Percentiles rank a stretch among this genome's conserved stretches.
Conservation (phyloP, 2,797 vertebrate genomes). For the Sciurus vulgaris region DNA sequence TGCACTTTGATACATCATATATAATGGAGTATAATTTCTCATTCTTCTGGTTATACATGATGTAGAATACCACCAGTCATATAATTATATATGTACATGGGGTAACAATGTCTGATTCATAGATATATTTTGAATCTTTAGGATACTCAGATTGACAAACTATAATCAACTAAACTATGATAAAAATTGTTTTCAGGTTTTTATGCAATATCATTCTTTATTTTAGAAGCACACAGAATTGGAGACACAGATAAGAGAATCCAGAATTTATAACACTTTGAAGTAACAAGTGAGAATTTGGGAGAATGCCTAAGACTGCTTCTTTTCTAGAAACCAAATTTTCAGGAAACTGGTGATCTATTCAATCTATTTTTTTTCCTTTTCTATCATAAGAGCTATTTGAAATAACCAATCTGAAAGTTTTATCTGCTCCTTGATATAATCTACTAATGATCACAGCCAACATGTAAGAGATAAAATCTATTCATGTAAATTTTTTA, state of each 20-base stretch:
- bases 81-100: too few species aligned
- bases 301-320: background rate
- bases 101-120: background rate
- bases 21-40: too few species aligned
- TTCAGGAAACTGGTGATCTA: background rate
- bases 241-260: background rate
- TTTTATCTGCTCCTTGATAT: background rate
- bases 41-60: too few species aligned
- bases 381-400: background rate
- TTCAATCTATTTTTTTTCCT: background rate
- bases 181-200: background rate
- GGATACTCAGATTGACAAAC: slow-evolving; percentile 47
- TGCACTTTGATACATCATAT: too few species aligned
- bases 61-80: too few species aligned
- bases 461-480: background rate
- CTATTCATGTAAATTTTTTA: background rate
- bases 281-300: background rate
- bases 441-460: background rate
- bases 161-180: background rate
- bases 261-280: background rate
- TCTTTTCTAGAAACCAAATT: background rate
- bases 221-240: background rate
- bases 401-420: background rate
- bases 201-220: background rate
- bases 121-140: background rate